Evolutionary conservation across 2,888 invertebrate genomes (phyloP).

Genomic region (Lapara coniferarum): DNA sequence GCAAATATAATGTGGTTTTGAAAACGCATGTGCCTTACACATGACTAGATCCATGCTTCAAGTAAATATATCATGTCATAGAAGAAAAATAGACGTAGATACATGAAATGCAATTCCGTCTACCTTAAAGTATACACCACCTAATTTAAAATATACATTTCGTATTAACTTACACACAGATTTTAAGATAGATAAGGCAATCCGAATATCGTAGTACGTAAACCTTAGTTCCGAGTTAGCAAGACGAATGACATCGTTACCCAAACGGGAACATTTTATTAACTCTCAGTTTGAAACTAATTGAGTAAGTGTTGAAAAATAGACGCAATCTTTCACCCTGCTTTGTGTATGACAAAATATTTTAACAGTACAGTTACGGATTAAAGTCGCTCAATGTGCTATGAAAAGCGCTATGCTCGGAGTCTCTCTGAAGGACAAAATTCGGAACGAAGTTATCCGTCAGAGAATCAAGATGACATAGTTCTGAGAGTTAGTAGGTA

Average conservation of each 20-base stretch:
- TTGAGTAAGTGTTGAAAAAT: slow-evolving; percentile 32
- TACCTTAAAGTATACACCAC: neutral
- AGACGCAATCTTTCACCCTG: slow-evolving; percentile 24
- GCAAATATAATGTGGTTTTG: too few species aligned
- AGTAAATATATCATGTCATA: too few species aligned
- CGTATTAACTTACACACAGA: neutral
- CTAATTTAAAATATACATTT: too few species aligned
- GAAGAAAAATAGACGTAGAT: too few species aligned
- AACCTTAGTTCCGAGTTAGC: slow-evolving; percentile 21
- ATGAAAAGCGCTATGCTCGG: too few species aligned
- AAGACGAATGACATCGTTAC: slow-evolving; percentile 30
- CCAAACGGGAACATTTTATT: slow-evolving; percentile 31
- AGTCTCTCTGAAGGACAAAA: too few species aligned
- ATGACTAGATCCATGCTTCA: too few species aligned
- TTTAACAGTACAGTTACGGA: neutral
- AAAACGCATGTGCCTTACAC: too few species aligned
- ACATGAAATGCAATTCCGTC: neutral
- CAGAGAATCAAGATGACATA: too few species aligned
- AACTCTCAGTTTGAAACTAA: slow-evolving; percentile 32
- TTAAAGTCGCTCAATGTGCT: too few species aligned
- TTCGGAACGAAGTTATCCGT: too few species aligned
- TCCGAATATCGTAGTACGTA: slow-evolving; percentile 8
- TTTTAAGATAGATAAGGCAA: slow-evolving; percentile 6
- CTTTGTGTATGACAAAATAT: slow-evolving; percentile 28
- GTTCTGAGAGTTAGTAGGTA: too few species aligned